phyloP scores from a whole-genome alignment of 2,113 vertebrate genomes.

The Trematocara variabile region DNA sequence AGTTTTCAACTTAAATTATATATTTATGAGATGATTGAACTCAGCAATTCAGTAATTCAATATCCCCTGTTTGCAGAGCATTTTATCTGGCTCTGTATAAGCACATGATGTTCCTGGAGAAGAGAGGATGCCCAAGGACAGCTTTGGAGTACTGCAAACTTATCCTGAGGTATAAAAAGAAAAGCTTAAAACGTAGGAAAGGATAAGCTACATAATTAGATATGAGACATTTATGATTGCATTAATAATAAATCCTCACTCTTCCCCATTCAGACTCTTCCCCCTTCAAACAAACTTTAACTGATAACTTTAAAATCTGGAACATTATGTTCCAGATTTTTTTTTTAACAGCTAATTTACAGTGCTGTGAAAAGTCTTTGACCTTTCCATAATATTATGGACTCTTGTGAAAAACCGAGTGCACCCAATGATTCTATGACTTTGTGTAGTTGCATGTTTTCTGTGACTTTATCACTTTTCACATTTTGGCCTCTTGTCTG shows the following conservation, averaged over 20 bases:
- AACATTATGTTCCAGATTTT: not conserved
- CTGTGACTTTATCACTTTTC: not conserved
- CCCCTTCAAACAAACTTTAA: not conserved
- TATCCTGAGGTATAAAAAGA: slow-evolving; percentile 82
- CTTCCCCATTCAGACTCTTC: not conserved
- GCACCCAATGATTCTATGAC: not conserved
- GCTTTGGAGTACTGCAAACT: slow-evolving; percentile 96
- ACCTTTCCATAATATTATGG: not conserved
- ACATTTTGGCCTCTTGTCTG: not conserved
- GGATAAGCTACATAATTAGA: not conserved
- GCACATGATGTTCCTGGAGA: slow-evolving; percentile 94
- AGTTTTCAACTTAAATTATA: not conserved
- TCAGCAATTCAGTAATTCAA: not conserved
- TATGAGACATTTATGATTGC: not conserved
- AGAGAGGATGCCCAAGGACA: slow-evolving; percentile 91
- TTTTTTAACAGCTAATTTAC: not conserved
- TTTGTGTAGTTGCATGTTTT: not conserved
- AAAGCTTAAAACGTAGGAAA: not conserved
- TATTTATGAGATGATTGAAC: not conserved
- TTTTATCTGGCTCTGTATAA: slow-evolving; percentile 95
- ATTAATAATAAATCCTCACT: not conserved
- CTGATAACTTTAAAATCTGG: not conserved
- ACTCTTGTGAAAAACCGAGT: not conserved
- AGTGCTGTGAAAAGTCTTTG: not conserved
- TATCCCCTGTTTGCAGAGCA: slow-evolving; percentile 73